A percentile compares a stretch with the other conserved stretches of the same genome.
These are phyloP conservation scores for Bubo bubo DNA, from an alignment of 2,113 vertebrate species.

Conservation along the genomic window DNA sequence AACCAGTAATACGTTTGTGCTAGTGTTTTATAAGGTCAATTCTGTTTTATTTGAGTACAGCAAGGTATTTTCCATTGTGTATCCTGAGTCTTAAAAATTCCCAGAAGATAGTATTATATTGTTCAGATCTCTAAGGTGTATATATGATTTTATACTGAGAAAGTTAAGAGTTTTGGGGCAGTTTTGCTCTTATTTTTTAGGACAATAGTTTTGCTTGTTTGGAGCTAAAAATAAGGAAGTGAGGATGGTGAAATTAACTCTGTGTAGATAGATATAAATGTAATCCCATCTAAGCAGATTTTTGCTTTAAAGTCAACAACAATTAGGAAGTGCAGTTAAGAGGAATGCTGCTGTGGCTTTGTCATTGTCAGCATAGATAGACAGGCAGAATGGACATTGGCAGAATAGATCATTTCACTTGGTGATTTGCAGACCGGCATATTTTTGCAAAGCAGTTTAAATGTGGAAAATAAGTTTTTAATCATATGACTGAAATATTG, in stretches of 20 bases:
- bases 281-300: background rate
- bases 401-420: background rate
- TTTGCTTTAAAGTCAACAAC: background rate
- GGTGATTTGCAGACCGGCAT: background rate
- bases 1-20: background rate
- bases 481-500: background rate
- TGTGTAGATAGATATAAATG: background rate
- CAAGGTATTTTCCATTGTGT: background rate
- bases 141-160: background rate
- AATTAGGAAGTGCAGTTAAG: background rate
- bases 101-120: background rate
- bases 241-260: background rate
- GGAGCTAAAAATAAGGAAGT: background rate
- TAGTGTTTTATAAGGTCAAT: constrained; percentile 4
- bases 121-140: background rate
- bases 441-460: background rate
- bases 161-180: background rate
- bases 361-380: background rate
- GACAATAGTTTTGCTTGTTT: background rate
- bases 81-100: background rate
- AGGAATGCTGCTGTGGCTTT: background rate
- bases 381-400: background rate
- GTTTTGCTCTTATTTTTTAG: background rate
- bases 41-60: constrained; percentile 16
- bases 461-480: background rate